A percentile compares a stretch with the other conserved stretches of the same genome.
Evolutionary conservation across 2,797 vertebrate species (phyloP).

Genomic region (Heliangelus exortis): DNA sequence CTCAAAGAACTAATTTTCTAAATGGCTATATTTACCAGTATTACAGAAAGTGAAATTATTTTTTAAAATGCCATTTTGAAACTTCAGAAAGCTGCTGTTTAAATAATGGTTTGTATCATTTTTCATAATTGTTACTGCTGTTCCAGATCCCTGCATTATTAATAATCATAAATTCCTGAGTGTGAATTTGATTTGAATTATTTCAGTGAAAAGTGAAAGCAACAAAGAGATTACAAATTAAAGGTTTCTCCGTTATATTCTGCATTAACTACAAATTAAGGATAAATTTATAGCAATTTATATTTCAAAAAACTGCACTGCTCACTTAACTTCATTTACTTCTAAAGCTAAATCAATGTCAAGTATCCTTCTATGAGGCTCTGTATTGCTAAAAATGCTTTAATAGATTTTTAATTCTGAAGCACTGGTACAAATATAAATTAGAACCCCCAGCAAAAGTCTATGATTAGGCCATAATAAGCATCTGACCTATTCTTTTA

Average conservation of each 20-base stretch:
- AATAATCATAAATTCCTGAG: neutral
- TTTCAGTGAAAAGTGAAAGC: neutral
- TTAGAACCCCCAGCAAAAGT: neutral
- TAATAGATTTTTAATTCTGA: slow-evolving; percentile 12
- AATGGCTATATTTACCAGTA: neutral
- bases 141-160: neutral
- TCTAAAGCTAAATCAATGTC: neutral
- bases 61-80: neutral
- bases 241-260: neutral
- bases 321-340: neutral
- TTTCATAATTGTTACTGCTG: neutral
- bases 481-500: slow-evolving; percentile 27
- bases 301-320: neutral
- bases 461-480: neutral
- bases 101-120: neutral
- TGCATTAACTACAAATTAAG: neutral
- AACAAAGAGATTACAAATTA: neutral
- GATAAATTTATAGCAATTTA: neutral
- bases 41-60: neutral
- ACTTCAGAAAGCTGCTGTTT: neutral
- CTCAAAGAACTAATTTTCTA: neutral
- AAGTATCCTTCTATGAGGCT: neutral
- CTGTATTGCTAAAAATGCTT: neutral
- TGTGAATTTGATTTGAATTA: neutral
- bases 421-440: neutral